phyloP scores from a whole-genome alignment of 2,888 invertebrate species.

The Cephus nigrinus region DNA sequence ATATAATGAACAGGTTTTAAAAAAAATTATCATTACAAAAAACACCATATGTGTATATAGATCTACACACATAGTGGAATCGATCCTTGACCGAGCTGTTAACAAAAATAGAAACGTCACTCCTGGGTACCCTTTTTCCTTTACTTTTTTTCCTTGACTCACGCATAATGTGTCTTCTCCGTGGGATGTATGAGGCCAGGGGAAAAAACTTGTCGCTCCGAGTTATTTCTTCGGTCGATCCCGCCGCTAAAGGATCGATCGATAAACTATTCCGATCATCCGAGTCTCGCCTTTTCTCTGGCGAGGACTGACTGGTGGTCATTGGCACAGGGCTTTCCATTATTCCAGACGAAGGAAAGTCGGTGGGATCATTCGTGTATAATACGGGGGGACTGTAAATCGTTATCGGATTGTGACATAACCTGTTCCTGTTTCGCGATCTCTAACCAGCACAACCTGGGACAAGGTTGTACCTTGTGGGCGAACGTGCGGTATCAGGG shows the following conservation, averaged over 20 bases:
- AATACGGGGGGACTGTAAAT: not conserved
- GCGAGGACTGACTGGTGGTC: not conserved
- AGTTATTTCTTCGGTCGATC: not conserved
- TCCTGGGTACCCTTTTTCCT: not conserved
- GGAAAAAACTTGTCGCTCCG: not conserved
- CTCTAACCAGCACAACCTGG: not conserved
- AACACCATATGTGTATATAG: not conserved
- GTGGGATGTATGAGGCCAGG: not conserved
- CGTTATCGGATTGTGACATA: not conserved
- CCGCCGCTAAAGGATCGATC: not conserved
- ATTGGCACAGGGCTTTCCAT: not conserved
- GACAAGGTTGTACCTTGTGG: not conserved
- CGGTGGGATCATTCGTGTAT: not conserved
- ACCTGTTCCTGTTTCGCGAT: not conserved
- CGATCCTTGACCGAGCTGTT: not conserved
- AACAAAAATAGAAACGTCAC: not conserved
- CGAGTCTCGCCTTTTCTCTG: not conserved
- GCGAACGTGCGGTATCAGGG: not conserved
- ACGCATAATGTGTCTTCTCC: not conserved
- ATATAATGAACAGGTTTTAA: not conserved
- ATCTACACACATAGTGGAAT: not conserved
- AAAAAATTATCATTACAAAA: not conserved
- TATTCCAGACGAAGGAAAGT: not conserved
- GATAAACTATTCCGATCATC: not conserved
- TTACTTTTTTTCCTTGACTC: not conserved